Percentiles rank a stretch among this genome's conserved stretches.
Evolutionary conservation across 2,888 invertebrate genomes (phyloP).

Genomic region (Patella ulyssiponensis): DNA sequence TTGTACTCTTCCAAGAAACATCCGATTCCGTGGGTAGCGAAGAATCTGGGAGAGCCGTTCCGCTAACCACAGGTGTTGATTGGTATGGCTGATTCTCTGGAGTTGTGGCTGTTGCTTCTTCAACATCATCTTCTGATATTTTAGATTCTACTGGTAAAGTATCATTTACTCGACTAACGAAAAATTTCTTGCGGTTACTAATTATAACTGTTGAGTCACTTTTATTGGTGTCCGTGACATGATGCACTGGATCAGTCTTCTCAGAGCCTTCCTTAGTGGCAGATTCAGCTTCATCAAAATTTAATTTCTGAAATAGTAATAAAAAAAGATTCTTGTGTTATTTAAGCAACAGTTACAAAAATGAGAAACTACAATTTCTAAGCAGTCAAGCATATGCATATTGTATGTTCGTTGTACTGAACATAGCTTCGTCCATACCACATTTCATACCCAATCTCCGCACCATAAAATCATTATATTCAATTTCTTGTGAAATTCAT

Average conservation of each 20-base stretch:
- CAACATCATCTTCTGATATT: constrained; percentile 58
- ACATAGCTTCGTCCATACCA: no score
- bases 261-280: constrained; percentile 16
- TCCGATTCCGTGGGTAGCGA: constrained; percentile 20
- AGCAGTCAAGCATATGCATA: no score
- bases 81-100: constrained; percentile 39
- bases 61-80: constrained; percentile 19
- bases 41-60: background rate
- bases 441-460: no score
- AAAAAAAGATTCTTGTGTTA: no score
- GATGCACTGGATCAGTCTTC: constrained; percentile 12
- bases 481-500: no score
- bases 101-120: constrained; percentile 41
- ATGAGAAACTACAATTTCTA: no score
- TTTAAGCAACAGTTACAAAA: no score
- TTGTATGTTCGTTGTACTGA: no score
- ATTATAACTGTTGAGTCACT: constrained; percentile 47
- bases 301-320: constrained; percentile 44
- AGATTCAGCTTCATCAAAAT: constrained; percentile 36
- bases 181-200: constrained; percentile 57
- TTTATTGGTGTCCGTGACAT: constrained; percentile 31
- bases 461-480: no score
- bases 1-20: constrained; percentile 40
- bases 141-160: constrained; percentile 47
- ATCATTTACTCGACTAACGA: constrained; percentile 54